Evolutionary conservation across 2,113 vertebrate species (phyloP), one percentile per base, ranked within the genome.

Genomic region (Oryzias curvinotus): DNA sequence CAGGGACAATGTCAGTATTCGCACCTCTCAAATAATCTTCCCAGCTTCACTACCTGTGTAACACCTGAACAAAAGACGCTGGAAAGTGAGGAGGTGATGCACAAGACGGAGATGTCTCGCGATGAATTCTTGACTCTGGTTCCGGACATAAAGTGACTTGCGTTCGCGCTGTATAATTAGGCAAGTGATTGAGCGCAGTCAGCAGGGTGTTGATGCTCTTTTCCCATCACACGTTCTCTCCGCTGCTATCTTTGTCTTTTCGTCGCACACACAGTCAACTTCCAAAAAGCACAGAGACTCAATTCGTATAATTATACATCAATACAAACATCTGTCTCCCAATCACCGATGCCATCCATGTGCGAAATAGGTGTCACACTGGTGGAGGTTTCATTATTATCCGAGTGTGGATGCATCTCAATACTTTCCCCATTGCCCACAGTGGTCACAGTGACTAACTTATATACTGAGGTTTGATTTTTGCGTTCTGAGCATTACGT

Each of bases 331-430:
- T 81, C 78, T 87, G 84, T 90, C 88, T 88, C 80, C 85, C 89
- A 85, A 85, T 91, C 87, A 86, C 81, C 81, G 85, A 82, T 86
- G 80, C 67, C 85, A 83, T 80, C 85, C 90, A 90, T 90, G 91
- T 92, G 90, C 91, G 90, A 92, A 92, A 92, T 91, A 87, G 88
- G 83, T 87, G 88, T 80, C 80, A 85, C 79, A 75, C 78, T 45
- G 54, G 81, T 73, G 73, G 82, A 84, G 71, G 82, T 77, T 82
- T 90, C 82, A 85, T 89, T 90, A 88, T 85, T 84, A 62, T 60
- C 66, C 42, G 71, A 75, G 55, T 62, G 53, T 14, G 15, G 21
- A 64, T 61, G 64, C 23, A 26, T 65, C 55, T 63, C 65, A 26
- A 71, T 66, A 65, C 79, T 66, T 68, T 66, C 66, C 30, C 61